Evolutionary conservation across 2,113 vertebrate genomes (phyloP), one percentile per base, ranked within the genome.

Genomic region (Hassar affinis): DNA sequence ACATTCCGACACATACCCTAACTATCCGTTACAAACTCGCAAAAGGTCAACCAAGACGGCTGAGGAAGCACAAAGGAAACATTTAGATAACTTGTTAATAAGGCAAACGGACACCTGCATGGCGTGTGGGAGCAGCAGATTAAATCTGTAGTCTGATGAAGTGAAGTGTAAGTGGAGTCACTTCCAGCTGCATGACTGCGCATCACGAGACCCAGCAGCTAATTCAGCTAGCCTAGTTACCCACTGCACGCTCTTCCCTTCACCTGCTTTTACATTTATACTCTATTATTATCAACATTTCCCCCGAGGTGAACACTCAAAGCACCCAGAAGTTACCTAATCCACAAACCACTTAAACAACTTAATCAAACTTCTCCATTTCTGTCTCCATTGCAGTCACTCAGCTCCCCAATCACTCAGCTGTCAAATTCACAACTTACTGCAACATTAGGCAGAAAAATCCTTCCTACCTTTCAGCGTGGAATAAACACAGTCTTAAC

Each of bases 171-270:
- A 62, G 5, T 12, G 22, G 22, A 8, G 33, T 80, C 27, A 20
- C 0, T 51, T 51, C 45, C 30, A 79, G 79, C 66, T 30, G 84
- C 83, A 68, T 85, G 86, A 86, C 78, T 59, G 47, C 38, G 54
- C 62, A 78, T 87, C 89, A 88, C 87, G 87, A 49, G 87, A 90
- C 83, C 80, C 20, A 61, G 25, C 20, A 62, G 38, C 54, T 59
- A 57, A 79, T 11, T n/a, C 38, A 27, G 57, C 77, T 76, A 76
- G 9, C 3, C 27, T 33, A 33, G 2, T 27, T 30, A 49, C 25
- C 6, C 1, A 47, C 22, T 27, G 11, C 38, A 71, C 38, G 11
- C 42, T 47, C 0, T 47, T 68, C 18, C 22, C 11, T 68, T 42
- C 0, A 68, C 4, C 62, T 7, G 45, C 45, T 47, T n/a, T n/a